Evolutionary conservation across 2,797 vertebrate species (phyloP), one percentile per base, ranked within the genome.

Genomic region (Sebastes nivosus): DNA sequence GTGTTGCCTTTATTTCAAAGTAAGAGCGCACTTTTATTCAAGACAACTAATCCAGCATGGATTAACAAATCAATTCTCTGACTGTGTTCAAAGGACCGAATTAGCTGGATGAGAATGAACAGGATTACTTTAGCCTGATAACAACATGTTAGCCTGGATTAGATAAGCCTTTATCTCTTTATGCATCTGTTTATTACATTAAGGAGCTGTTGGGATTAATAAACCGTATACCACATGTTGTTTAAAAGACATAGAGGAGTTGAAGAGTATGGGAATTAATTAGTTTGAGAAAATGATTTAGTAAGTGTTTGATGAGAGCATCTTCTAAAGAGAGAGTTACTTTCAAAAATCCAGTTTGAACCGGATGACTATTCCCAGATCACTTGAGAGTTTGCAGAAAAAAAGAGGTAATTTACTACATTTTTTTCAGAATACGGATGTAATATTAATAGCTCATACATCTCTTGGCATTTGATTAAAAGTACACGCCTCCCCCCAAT

Each of bases 331-430:
- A 54, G 27, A 9, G 59, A 77, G 72, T 66, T 38, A 4, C 77
- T 72, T 75, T 77, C 58, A 63, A 52, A 55, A 20, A 68, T 67
- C 65, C 73, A 34, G 73, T 76, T 58, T 60, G 71, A 82, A 67
- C 77, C 7, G 30, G 71, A 68, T 63, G 54, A 63, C 36, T 54
- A 34, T 24, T 78, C 77, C 77, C 76, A 25, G 27, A 72, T 16
- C 60, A 78, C 13, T 52, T 61, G 16, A n/a, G 46, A 69, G 54
- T 22, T 68, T 66, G 9, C 29, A 29, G n/a, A 32, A 34, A 67
- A 64, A 58, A 74, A 69, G 12, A 64, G 8, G 8, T 65, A 50
- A 61, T 81, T 72, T 63, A 60, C 34, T 8, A 4, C 0, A 8
- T 79, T 27, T 34, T 72, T 60, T 78, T 52, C 29, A 61, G 14